phyloP scores from a whole-genome alignment of 2,797 vertebrate genomes.

The Gambelia wislizenii region DNA sequence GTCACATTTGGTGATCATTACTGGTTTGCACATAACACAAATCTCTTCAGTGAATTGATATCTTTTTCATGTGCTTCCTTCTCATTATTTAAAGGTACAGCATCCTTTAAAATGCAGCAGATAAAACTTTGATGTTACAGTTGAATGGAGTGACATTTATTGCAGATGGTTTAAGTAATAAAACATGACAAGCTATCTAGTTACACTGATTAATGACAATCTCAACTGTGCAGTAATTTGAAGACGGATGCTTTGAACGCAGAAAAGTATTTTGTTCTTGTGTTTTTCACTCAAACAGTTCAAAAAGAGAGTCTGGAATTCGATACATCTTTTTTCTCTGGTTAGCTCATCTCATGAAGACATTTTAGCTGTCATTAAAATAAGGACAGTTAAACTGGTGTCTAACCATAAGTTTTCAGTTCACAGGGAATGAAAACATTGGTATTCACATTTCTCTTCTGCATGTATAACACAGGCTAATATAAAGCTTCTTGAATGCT shows the following conservation, averaged over 20 bases:
- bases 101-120: background rate
- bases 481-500: background rate
- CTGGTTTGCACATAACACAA: slow-evolving; percentile 31
- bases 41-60: background rate
- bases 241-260: background rate
- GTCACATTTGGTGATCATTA: slow-evolving; percentile 52
- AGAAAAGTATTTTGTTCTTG: background rate
- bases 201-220: slow-evolving; percentile 34
- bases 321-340: background rate
- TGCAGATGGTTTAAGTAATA: slow-evolving; percentile 16
- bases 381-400: background rate
- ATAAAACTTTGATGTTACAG: slow-evolving; percentile 4
- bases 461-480: background rate
- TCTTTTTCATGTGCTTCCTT: background rate
- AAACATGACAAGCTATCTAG: slow-evolving; percentile 23
- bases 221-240: background rate
- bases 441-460: background rate
- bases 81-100: slow-evolving; percentile 25
- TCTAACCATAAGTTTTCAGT: background rate
- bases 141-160: slow-evolving; percentile 31
- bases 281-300: slow-evolving; percentile 19
- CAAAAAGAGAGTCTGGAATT: slow-evolving; percentile 11
- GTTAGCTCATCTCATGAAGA: background rate
- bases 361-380: background rate
- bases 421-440: background rate